Evolutionary conservation across 2,888 invertebrate species (phyloP), one percentile per base, ranked within the genome.

Genomic region (Latrodectus elegans): DNA sequence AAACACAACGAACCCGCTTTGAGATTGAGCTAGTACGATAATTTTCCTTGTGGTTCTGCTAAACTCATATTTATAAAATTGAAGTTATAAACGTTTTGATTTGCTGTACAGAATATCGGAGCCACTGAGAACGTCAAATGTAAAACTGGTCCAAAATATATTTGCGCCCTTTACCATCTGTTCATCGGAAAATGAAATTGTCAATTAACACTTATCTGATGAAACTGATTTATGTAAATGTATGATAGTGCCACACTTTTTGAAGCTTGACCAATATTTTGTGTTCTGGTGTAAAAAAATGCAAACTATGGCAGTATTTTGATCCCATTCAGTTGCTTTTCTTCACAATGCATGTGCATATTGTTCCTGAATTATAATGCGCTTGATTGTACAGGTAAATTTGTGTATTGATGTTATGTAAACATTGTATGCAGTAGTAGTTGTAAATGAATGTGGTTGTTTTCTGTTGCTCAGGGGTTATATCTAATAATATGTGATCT

Each of bases 391-490:
- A 81, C 81, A 81, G 81, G 65, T 72, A 70, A 81, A 60, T 88
- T 74, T 81, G 78, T 82, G 73, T 79, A 83, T 79, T 83, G 81
- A 84, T 84, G 82, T 86, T 86, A 73, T 80, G 65, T 80, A 76
- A 80, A 75, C 80, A 84, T 70, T 83, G 83, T 83, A 75, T 81
- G 85, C 79, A 53, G 80, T 86, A 86, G 86, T 81, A 76, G 77
- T 76, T 84, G 83, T 84, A 84, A 60, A 84, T 84, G 83, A 84
- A 77, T 88, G 88, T 88, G 84, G 73, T 88, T 84, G 84, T 88
- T 88, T 87, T 83, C 72, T 79, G 84, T 85, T 85, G 88, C 88
- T 88, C 88, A 88, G 88, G 88, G 88, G 83, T 75, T 79, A 49
- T 85, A 77, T 81, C 75, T 74, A 67, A 67, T 72, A 70, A 75